Evolutionary conservation across 2,797 vertebrate species (phyloP).

Genomic region (Acomys russatus): DNA sequence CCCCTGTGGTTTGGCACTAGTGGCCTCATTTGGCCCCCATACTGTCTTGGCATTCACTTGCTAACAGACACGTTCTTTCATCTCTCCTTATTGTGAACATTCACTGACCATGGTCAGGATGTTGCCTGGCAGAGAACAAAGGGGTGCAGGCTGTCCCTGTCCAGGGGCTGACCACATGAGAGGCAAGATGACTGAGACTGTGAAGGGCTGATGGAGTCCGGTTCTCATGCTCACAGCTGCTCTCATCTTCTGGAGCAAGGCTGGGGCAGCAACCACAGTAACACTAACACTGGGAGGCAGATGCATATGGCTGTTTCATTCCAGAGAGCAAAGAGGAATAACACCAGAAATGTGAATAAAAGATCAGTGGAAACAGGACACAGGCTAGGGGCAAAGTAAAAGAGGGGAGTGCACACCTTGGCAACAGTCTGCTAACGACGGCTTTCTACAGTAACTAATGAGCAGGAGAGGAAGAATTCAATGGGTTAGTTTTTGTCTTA

Average conservation of each 20-base stretch:
- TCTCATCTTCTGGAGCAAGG: slow-evolving; percentile 26
- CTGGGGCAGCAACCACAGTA: slow-evolving; percentile 21
- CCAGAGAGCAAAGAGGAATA: slow-evolving; percentile 44
- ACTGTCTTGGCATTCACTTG: slow-evolving; percentile 71
- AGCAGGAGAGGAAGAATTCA: slow-evolving; percentile 23
- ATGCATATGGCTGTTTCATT: slow-evolving; percentile 32
- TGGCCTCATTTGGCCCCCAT: slow-evolving; percentile 64
- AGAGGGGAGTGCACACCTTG: background rate
- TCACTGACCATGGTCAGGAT: slow-evolving; percentile 38
- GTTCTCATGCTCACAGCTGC: background rate
- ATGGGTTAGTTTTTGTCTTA: slow-evolving; percentile 39
- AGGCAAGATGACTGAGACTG: slow-evolving; percentile 26
- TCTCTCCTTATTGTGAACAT: slow-evolving; percentile 58
- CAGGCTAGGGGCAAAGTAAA: slow-evolving; percentile 39
- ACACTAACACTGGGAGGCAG: background rate
- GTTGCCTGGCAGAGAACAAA: slow-evolving; percentile 26
- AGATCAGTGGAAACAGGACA: background rate
- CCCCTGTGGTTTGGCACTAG: slow-evolving; percentile 35
- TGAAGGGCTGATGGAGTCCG: background rate
- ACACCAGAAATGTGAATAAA: slow-evolving; percentile 40
- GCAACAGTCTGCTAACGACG: slow-evolving; percentile 14
- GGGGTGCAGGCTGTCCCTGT: background rate
- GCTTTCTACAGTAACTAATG: slow-evolving; percentile 19
- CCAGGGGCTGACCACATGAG: slow-evolving; percentile 3
- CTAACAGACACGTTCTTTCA: slow-evolving; percentile 62